These are phyloP conservation scores for Sakesphorus luctuosus DNA, from an alignment of 2,113 vertebrate genomes.

Conservation along the genomic window DNA sequence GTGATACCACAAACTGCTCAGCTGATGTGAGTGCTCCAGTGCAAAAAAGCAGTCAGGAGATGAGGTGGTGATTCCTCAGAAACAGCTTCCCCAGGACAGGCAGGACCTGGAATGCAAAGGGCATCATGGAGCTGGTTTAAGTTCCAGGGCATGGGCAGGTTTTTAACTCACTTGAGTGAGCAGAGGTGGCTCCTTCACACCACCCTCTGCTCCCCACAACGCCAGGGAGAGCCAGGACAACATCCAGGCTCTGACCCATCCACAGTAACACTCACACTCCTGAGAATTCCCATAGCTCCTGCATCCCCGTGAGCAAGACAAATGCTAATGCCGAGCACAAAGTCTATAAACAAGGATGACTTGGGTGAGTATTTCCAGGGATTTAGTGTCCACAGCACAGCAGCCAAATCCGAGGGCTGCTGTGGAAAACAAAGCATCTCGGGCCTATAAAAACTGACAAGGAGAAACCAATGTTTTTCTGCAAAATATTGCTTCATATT, in stretches of 20 bases:
- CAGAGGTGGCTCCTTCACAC: neutral
- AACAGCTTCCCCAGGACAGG: neutral
- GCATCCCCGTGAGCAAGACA: accelerated
- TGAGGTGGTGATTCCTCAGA: neutral
- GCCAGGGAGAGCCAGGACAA: too few species aligned
- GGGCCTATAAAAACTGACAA: neutral
- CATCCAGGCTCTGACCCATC: accelerated
- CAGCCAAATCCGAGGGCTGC: neutral
- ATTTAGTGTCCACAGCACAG: neutral
- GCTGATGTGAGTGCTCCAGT: neutral
- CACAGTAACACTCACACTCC: neutral
- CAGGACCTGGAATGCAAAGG: neutral
- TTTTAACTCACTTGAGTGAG: accelerated
- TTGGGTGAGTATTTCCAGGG: accelerated
- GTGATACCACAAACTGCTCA: neutral
- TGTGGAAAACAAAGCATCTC: neutral
- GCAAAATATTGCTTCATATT: neutral
- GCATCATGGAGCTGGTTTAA: accelerated
- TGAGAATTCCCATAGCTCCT: neutral
- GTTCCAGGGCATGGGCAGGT: neutral
- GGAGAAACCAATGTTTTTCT: neutral
- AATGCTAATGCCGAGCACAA: neutral
- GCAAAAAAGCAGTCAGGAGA: too few species aligned
- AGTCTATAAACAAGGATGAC: accelerated
- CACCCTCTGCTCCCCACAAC: accelerated